A percentile compares a stretch with the other conserved stretches of the same genome.
These are phyloP conservation scores for Lysandra coridon DNA, from an alignment of 2,888 invertebrate species.

Conservation along the genomic window DNA sequence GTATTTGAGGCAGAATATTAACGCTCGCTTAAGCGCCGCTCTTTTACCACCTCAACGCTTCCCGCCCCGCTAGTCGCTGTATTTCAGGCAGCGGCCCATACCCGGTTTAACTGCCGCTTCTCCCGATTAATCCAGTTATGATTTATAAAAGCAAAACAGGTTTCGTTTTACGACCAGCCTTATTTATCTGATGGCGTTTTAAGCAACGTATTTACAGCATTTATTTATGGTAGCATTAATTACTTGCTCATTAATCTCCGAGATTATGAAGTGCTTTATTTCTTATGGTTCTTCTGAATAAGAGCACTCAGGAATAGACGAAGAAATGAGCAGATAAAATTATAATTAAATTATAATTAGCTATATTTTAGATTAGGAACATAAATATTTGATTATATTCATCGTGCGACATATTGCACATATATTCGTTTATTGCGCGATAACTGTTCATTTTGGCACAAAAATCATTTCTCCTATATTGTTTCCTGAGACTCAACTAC, in stretches of 20 bases:
- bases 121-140: slow-evolving; percentile 32
- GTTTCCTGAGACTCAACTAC: too few relatives aligned
- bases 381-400: too few relatives aligned
- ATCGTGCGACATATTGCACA: too few relatives aligned
- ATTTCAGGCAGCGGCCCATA: neutral
- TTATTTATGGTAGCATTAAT: slow-evolving; percentile 24
- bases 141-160: slow-evolving; percentile 31
- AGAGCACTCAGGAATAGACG: neutral
- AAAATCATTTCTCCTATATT: too few relatives aligned
- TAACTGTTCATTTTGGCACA: too few relatives aligned
- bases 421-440: too few relatives aligned
- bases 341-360: neutral
- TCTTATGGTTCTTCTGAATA: neutral
- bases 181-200: slow-evolving; percentile 29
- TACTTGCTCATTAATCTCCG: neutral
- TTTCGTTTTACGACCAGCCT: slow-evolving; percentile 26
- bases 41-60: neutral
- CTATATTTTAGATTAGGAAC: too few relatives aligned
- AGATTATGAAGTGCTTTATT: neutral
- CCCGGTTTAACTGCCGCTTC: slow-evolving; percentile 9
- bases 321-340: neutral
- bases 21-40: neutral
- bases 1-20: neutral
- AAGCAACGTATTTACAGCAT: slow-evolving; percentile 19
- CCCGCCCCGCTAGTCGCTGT: neutral